Evolutionary conservation across 2,797 vertebrate genomes (phyloP), one percentile per base, ranked within the genome.

Genomic region (Rhinatrema bivittatum): DNA sequence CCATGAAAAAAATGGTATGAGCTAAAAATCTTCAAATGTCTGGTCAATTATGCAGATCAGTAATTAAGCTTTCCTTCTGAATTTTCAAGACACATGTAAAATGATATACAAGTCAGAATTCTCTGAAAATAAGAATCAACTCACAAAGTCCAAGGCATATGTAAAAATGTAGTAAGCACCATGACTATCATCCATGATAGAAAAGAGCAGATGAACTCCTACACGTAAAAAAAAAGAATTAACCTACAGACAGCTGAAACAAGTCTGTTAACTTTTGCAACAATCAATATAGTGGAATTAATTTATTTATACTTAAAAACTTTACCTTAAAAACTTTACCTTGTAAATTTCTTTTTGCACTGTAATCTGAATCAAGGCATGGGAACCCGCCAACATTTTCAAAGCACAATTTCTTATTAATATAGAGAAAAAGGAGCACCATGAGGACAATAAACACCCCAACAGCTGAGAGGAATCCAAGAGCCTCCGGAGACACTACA

Each of bases 401-500:
- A 35, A 91, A 87, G 39, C 88, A 84, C 81, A 97, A 79, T 79
- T 95, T 97, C 81, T 93, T 97, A 78, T 93, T 97, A 78, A 97
- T 87, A 78, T 92, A 98, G 59, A 95, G 81, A 79, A 97, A 94
- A 60, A 98, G 85, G 31, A 98, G 68, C 48, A 94, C 81, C 86
- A 98, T 87, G 50, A 97, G 84, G 74, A 96, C 66, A 72, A 95
- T 87, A 78, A 97, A 91, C 57, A 97, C 82, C 3, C 88, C 92
- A 0, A 96, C 85, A 39, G 91, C 93, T 23, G 94, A 93, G 49
- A 98, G 80, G 76, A 97, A 91, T 52, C 94, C 95, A 66, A 95
- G 81, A 55, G 94, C 91, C 73, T 98, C 95, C 42, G 94, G 95
- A 79, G 95, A 98, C 41, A 97, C 95, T 98, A 69, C 44, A 78